Base-by-base conservation (phyloP, 1,140 invertebrate genomes). In the Coptotermes formosanus region DNA sequence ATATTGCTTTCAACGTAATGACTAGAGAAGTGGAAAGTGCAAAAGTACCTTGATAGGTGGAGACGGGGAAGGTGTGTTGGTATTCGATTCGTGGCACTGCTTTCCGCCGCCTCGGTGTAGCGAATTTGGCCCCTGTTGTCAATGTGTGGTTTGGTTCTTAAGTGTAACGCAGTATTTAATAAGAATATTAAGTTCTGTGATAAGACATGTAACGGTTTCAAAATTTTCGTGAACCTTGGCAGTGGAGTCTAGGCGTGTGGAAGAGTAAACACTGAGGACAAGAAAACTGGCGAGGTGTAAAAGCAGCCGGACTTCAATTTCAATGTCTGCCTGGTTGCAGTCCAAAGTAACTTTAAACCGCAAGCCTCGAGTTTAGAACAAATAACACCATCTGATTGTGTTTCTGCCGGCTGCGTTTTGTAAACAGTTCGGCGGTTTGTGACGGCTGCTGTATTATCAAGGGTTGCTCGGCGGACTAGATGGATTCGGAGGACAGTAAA, bases 361-460 rank as follows among this genome's bases (percentile, higher is more conserved):
- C 64, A 30, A 30, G 64, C 30, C 64, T 75, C 64, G n/a, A 75
- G 64, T 75, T 75, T 75, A 75, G 64, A 75, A 30, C 64, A 75
- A 75, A 75, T 30, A 75, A 9, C 25, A n/a, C n/a, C n/a, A 75
- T 75, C 25, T 30, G 25, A 75, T 75, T 75, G 25, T 75, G 64
- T 75, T 75, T 75, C 64, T 75, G 64, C 64, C 64, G 9, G 64
- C 19, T 64, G 59, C 59, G 59, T 64, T 64, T 19, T 64, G 59
- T 64, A 75, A 75, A 75, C 64, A 75, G 3, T 75, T 75, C 64
- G 64, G 64, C n/a, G 64, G 64, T 75, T 75, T 75, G 64, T n/a
- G n/a, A 75, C 64, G 64, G 64, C 64, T 75, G 64, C 64, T 30
- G 2, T 75, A 30, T 75, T 75, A 75, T 75, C 64, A 75, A 64